Base-by-base conservation (phyloP, 1,140 invertebrate species). In the Dendrolimus kikuchii region DNA sequence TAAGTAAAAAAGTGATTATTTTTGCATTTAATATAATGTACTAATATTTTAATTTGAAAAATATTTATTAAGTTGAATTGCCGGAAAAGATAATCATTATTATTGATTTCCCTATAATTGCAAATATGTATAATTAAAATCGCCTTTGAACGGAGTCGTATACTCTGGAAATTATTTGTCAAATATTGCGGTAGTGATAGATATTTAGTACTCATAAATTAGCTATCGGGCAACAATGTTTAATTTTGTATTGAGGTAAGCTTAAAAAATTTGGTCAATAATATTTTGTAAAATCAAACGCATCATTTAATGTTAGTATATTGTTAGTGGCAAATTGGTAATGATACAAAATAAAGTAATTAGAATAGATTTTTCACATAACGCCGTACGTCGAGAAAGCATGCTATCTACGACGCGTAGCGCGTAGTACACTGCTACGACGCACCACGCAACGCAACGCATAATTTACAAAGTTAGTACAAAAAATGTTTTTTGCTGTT, bases 401-500 rank as follows among this genome's bases (percentile, higher is more conserved):
- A 9, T 36, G 7, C 36, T 6, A 6, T 9, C 36, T 36, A 46
- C 8, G 40, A 5, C 23, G 40, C 57, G 55, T 52, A 52, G 49
- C 60, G 43, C 69, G 70, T 70, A 70, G 67, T 63, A 49, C 9
- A n/a, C 6, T 36, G 64, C 68, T 71, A 71, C 71, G 64, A 47
- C n/a, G 36, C 8, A 45, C 43, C 23, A 23, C 23, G 23, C 23
- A 23, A 23, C 23, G 23, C 23, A 23, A 23, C 23, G 23, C 23
- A 23, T 23, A 23, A 23, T 23, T 23, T 23, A 3, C 23, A 23
- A 23, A 23, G 23, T 23, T 23, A 23, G 23, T 23, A 23, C 23
- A 23, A 23, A 23, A 1, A 23, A 23, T 23, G 1, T 8, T 45
- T 45, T 45, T 45, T 45, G 5, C 2, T 45, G 6, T 6, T 45